These are phyloP conservation scores for Caenorhabditis doughertyi DNA, from an alignment of 2,888 invertebrate species.

Conservation along the genomic window DNA sequence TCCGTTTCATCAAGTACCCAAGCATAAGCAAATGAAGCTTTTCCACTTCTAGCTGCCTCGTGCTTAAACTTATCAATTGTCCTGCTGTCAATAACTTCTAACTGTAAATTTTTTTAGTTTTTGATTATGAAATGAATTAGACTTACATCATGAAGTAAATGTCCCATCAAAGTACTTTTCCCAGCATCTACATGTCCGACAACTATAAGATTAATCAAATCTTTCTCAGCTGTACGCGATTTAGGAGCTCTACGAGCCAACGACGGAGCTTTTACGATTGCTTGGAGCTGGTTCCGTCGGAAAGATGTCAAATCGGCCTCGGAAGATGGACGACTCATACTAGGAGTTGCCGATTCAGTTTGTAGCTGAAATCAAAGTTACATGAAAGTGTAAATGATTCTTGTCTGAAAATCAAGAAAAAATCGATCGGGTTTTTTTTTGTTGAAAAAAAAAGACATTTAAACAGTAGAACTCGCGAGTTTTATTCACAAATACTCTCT, in stretches of 20 bases:
- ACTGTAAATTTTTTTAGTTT: slow-evolving; percentile 67
- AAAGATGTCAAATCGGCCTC: slow-evolving; percentile 59
- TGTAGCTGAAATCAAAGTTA: slow-evolving; percentile 29
- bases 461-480: too few relatives aligned
- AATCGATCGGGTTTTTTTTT: too few relatives aligned
- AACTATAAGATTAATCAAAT: slow-evolving; percentile 81
- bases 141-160: slow-evolving; percentile 88
- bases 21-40: slow-evolving; percentile 92
- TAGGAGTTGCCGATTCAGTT: background rate
- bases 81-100: slow-evolving; percentile 91
- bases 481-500: too few relatives aligned
- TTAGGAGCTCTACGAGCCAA: slow-evolving; percentile 63
- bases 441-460: too few relatives aligned
- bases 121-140: background rate
- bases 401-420: too few relatives aligned
- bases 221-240: slow-evolving; percentile 60
- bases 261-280: slow-evolving; percentile 64
- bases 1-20: slow-evolving; percentile 99
- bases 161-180: slow-evolving; percentile 97
- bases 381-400: too few relatives aligned
- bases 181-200: slow-evolving; percentile 96
- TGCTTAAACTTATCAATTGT: slow-evolving; percentile 97
- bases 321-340: slow-evolving; percentile 40
- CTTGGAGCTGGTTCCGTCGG: slow-evolving; percentile 70
- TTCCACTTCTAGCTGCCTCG: slow-evolving; percentile 96